A percentile compares a stretch with the other conserved stretches of the same genome.
Conservation (phyloP, 1,140 invertebrate genomes). For the Drosophila setifemur region DNA sequence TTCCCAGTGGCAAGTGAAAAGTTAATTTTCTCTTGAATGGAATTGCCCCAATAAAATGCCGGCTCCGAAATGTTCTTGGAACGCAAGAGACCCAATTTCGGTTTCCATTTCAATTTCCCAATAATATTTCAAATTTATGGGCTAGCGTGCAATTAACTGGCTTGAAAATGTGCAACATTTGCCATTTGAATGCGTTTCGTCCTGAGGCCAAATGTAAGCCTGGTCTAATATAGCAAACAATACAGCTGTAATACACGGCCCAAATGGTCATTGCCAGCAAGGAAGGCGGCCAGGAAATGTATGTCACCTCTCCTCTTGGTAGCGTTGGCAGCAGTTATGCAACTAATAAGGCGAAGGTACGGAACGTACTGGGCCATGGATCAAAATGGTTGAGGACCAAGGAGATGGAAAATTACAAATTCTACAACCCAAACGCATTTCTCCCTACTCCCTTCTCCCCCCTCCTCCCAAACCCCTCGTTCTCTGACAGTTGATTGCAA, state of each 20-base stretch:
- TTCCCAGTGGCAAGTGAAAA: not conserved
- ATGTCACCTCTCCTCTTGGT: too few species aligned
- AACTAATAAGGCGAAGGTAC: slow-evolving; percentile 49
- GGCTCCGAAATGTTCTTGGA: not conserved
- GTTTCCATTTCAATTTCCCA: slow-evolving; percentile 26
- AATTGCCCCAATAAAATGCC: not conserved
- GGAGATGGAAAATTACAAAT: slow-evolving; percentile 61
- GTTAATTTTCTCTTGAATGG: slow-evolving; percentile 13
- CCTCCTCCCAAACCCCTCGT: not conserved
- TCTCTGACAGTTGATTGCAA: slow-evolving; percentile 49
- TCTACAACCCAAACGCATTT: slow-evolving; percentile 39
- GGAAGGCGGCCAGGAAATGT: not conserved
- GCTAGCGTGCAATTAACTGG: slow-evolving; percentile 42
- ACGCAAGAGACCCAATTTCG: slow-evolving; percentile 17
- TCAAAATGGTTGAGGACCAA: not conserved
- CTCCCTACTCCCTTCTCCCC: slow-evolving; percentile 13
- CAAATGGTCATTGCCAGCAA: not conserved
- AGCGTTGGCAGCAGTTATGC: slow-evolving; percentile 37
- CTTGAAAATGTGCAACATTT: slow-evolving; percentile 41
- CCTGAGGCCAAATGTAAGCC: slow-evolving; percentile 2
- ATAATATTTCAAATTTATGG: slow-evolving; percentile 49
- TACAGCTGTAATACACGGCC: not conserved
- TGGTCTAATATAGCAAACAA: slow-evolving; percentile 3
- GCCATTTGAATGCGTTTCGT: slow-evolving; percentile 41
- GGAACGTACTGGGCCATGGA: slow-evolving; percentile 16